These are phyloP conservation scores for Nasonovia ribisnigri DNA, from an alignment of 2,888 invertebrate species.

Conservation along the genomic window DNA sequence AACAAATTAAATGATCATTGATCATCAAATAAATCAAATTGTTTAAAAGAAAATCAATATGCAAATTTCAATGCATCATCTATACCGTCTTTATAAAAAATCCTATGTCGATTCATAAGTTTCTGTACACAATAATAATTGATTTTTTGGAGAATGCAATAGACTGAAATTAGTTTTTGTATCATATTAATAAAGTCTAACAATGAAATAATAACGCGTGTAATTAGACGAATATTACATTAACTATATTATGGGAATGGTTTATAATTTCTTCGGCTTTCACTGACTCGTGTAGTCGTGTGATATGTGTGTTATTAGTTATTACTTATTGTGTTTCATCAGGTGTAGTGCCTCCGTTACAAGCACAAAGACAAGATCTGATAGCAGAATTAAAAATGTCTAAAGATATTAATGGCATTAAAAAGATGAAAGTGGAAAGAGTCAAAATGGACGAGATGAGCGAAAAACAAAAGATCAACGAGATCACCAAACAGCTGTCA, in stretches of 20 bases:
- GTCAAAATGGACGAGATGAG: slow-evolving; percentile 86
- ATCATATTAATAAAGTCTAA: background rate
- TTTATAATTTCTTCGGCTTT: slow-evolving; percentile 41
- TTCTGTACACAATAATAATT: slow-evolving; percentile 6
- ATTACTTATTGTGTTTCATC: slow-evolving; percentile 70
- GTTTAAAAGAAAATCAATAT: background rate
- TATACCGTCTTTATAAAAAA: background rate
- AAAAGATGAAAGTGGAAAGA: slow-evolving; percentile 91
- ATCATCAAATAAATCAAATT: background rate
- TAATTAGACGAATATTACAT: slow-evolving; percentile 23
- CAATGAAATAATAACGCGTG: slow-evolving; percentile 17
- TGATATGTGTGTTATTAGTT: slow-evolving; percentile 29
- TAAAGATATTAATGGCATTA: slow-evolving; percentile 93
- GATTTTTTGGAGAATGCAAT: background rate
- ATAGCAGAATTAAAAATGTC: slow-evolving; percentile 94
- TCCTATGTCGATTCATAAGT: background rate
- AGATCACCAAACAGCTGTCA: slow-evolving; percentile 86
- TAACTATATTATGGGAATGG: background rate
- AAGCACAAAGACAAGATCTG: slow-evolving; percentile 84
- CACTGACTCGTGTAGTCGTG: slow-evolving; percentile 35
- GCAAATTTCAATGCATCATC: background rate
- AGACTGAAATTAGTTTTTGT: slow-evolving; percentile 34
- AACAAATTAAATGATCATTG: background rate
- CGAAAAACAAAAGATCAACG: slow-evolving; percentile 86
- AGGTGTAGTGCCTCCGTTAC: slow-evolving; percentile 78